Conservation (phyloP, 2,888 invertebrate genomes). For the Dexiosoma caninum region DNA sequence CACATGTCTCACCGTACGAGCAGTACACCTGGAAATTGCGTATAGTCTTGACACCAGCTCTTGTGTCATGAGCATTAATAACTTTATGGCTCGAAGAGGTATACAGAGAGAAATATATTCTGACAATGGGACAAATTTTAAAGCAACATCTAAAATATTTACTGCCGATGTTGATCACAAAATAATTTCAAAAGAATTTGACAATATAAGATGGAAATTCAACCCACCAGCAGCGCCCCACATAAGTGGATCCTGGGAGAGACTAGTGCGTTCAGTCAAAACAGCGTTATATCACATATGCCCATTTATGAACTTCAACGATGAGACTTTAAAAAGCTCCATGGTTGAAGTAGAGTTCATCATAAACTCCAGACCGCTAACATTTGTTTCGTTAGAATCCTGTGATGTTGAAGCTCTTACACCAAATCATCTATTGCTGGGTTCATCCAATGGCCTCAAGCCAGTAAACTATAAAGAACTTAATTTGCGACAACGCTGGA, state of each 20-base stretch:
- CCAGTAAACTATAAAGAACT: too few species aligned
- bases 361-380: slow-evolving; percentile 33
- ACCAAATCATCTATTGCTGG: slow-evolving; percentile 57
- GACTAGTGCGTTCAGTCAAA: slow-evolving; percentile 59
- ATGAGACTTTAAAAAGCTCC: slow-evolving; percentile 44
- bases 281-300: slow-evolving; percentile 51
- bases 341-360: slow-evolving; percentile 55
- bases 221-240: slow-evolving; percentile 50
- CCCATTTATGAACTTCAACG: slow-evolving; percentile 10
- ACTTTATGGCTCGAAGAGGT: slow-evolving; percentile 46
- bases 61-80: slow-evolving; percentile 46
- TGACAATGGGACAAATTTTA: slow-evolving; percentile 60
- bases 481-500: too few species aligned
- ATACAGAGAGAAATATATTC: slow-evolving; percentile 30
- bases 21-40: slow-evolving; percentile 35
- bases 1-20: slow-evolving; percentile 53
- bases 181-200: too few species aligned
- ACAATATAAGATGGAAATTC: slow-evolving; percentile 35
- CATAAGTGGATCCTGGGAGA: slow-evolving; percentile 60
- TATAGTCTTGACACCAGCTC: too few species aligned
- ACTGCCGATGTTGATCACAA: slow-evolving; percentile 11
- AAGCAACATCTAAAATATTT: slow-evolving; percentile 29
- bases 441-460: too few species aligned
- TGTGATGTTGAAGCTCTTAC: slow-evolving; percentile 34
- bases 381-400: slow-evolving; percentile 57